These are phyloP conservation scores for Leptopilina myrica DNA, from an alignment of 2,888 invertebrate species.

Conservation along the genomic window DNA sequence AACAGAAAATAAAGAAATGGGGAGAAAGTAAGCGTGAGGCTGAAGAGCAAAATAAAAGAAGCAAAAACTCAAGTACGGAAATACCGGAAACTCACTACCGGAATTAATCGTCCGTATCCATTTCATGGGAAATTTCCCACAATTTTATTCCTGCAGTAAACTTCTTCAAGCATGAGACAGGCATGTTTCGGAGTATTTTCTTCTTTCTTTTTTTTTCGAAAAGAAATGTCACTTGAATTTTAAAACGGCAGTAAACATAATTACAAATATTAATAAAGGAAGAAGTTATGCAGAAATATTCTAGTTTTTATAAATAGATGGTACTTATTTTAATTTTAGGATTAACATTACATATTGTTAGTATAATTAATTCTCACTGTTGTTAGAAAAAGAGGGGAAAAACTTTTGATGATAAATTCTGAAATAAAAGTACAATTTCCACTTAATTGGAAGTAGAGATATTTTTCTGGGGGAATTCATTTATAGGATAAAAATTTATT, in stretches of 20 bases:
- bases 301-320: too few species aligned
- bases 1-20: conserved; percentile 11
- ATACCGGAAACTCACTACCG: conserved; percentile 52
- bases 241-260: conserved; percentile 19
- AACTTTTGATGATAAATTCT: too few species aligned
- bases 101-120: conserved; percentile 59
- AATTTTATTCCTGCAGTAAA: conserved; percentile 48
- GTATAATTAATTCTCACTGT: too few species aligned
- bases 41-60: conserved; percentile 19
- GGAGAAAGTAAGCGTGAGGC: conserved; percentile 23
- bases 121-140: conserved; percentile 54
- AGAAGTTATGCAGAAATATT: too few species aligned
- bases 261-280: too few species aligned
- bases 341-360: too few species aligned
- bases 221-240: conserved; percentile 35
- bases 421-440: too few species aligned
- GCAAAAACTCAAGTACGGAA: conserved; percentile 54
- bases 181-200: conserved; percentile 44
- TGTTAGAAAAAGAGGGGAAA: too few species aligned
- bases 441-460: too few species aligned
- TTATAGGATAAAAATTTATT: too few species aligned
- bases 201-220: conserved; percentile 9
- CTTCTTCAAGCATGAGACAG: conserved; percentile 46
- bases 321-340: too few species aligned
- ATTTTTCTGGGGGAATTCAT: too few species aligned